phyloP scores from a whole-genome alignment of 2,888 invertebrate species.

The Gandaritis pyraliata region DNA sequence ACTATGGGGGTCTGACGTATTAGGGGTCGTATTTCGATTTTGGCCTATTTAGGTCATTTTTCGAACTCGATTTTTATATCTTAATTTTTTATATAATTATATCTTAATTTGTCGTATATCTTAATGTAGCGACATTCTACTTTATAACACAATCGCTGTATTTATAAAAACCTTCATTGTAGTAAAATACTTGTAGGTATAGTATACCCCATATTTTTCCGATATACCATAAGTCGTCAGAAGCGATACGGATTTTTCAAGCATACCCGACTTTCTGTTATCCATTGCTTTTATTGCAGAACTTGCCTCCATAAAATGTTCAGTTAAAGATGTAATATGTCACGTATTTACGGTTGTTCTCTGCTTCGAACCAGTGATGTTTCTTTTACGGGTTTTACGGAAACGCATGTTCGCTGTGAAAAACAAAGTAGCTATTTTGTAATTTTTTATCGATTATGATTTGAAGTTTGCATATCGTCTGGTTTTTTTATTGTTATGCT shows the following conservation, averaged over 20 bases:
- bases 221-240: conserved; percentile 15
- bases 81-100: too few species aligned
- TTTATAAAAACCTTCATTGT: background rate
- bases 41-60: too few species aligned
- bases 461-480: too few species aligned
- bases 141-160: too few species aligned
- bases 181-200: background rate
- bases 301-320: conserved; percentile 32
- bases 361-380: conserved; percentile 12
- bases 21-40: too few species aligned
- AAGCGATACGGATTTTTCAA: conserved; percentile 28
- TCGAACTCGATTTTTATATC: background rate
- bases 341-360: conserved; percentile 25
- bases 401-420: background rate
- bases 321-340: conserved; percentile 33
- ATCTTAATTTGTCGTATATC: too few species aligned
- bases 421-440: too few species aligned
- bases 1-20: too few species aligned
- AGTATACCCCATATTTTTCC: conserved; percentile 16
- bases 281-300: conserved; percentile 35
- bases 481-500: too few species aligned
- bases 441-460: too few species aligned
- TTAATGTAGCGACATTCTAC: too few species aligned
- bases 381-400: background rate
- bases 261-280: conserved; percentile 27